Percentiles rank a stretch among this genome's conserved stretches.
phyloP scores from a whole-genome alignment of 2,797 vertebrate species.

The Macrochelys suwanniensis region DNA sequence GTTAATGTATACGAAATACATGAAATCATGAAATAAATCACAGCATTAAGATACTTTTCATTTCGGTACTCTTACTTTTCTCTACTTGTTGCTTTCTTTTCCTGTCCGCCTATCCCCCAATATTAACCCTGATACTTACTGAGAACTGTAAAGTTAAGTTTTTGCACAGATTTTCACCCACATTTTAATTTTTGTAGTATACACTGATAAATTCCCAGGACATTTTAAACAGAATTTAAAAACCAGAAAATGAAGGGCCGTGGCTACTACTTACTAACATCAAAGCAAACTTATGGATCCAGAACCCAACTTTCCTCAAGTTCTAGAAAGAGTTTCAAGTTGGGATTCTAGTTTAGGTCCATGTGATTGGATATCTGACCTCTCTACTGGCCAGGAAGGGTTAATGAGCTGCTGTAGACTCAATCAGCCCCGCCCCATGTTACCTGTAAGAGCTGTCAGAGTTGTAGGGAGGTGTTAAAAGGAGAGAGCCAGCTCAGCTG shows the following conservation, averaged over 20 bases:
- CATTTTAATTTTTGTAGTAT: not conserved
- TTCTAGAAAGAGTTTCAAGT: not conserved
- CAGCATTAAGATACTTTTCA: not conserved
- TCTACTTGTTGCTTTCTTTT: not conserved
- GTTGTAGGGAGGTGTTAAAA: not conserved
- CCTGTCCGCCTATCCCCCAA: not conserved
- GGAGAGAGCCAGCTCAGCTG: not conserved
- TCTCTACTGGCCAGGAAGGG: not conserved
- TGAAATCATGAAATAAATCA: not conserved
- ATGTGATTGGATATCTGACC: not conserved
- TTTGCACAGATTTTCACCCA: not conserved
- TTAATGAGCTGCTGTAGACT: not conserved
- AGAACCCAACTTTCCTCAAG: rapidly evolving
- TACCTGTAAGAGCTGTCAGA: not conserved
- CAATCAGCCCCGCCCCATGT: not conserved
- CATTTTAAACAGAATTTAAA: not conserved
- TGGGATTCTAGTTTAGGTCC: not conserved
- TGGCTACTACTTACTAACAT: not conserved
- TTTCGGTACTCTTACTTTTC: not conserved
- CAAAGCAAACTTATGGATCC: not conserved
- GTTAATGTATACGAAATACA: not conserved
- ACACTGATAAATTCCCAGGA: not conserved
- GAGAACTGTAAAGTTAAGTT: not conserved
- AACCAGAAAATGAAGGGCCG: not conserved
- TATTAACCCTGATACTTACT: not conserved